A percentile compares a stretch with the other conserved stretches of the same genome.
Conservation (phyloP, 2,888 invertebrate genomes). For the Cantharis flavilabris region DNA sequence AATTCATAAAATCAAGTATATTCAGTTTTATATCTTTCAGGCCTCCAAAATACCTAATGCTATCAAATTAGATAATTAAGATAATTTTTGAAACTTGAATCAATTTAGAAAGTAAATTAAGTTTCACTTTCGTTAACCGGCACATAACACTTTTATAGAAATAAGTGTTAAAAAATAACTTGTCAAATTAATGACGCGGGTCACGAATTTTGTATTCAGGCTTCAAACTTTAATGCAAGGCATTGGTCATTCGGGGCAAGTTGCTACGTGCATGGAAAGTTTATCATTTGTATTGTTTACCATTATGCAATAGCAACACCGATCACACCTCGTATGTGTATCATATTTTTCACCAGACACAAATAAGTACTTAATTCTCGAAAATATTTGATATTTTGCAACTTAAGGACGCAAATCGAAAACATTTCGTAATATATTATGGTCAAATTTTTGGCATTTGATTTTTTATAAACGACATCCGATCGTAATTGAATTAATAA, state of each 20-base stretch:
- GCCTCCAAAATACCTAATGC: not conserved
- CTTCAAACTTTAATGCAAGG: not conserved
- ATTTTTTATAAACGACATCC: not conserved
- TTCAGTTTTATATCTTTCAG: not conserved
- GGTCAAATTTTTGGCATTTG: not conserved
- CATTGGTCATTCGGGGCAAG: not conserved
- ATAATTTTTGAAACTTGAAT: not conserved
- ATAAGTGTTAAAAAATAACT: not conserved
- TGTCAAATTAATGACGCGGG: not conserved
- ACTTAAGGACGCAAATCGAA: not conserved
- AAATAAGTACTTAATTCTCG: not conserved
- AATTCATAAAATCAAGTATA: not conserved
- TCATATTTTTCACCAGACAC: not conserved
- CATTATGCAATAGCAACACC: not conserved
- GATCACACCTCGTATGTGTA: not conserved
- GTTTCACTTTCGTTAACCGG: conserved; percentile 12
- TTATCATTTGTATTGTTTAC: not conserved
- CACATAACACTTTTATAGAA: not conserved
- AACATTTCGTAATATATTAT: not conserved
- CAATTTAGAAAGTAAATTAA: conserved; percentile 12
- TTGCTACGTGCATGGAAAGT: not conserved
- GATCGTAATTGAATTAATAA: not conserved
- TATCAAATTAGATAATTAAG: not conserved
- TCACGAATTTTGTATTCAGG: not conserved
- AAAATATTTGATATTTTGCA: not conserved